Percentiles rank a stretch among this genome's conserved stretches.
Evolutionary conservation across 1,140 invertebrate species (phyloP).

Genomic region (Ylistrum balloti): DNA sequence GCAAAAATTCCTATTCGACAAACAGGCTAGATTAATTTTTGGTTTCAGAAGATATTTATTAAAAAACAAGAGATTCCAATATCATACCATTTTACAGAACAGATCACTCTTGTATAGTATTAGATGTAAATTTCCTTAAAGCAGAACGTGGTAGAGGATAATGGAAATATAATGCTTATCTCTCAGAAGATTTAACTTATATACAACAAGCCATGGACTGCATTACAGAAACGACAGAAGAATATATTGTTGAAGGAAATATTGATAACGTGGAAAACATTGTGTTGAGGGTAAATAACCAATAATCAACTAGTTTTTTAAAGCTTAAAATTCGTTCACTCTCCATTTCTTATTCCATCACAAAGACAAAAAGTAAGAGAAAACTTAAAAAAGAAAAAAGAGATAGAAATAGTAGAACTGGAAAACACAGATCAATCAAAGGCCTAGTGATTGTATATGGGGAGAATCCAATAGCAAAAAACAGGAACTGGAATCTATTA

Average conservation of each 20-base stretch:
- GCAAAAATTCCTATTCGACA: no score
- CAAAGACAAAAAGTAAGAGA: constrained; percentile 30
- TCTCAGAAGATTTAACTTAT: constrained; percentile 9
- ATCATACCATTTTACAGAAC: constrained; percentile 19
- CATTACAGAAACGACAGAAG: not conserved
- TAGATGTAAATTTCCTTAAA: not conserved
- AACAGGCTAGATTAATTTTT: no score
- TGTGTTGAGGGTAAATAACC: constrained; percentile 36
- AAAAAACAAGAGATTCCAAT: no score
- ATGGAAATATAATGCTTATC: not conserved
- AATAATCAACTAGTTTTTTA: constrained; percentile 37
- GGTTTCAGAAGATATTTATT: no score
- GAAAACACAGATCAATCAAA: not conserved
- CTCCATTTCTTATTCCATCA: constrained; percentile 6
- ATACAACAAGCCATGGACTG: not conserved
- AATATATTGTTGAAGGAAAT: not conserved
- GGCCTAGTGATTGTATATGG: not conserved
- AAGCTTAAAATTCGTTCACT: constrained; percentile 34
- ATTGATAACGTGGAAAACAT: not conserved
- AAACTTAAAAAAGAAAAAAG: not conserved
- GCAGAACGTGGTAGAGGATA: constrained; percentile 1
- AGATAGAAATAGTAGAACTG: not conserved
- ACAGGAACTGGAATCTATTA: constrained; percentile 33
- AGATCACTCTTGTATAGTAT: constrained; percentile 3
- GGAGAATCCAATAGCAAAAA: not conserved